Base-by-base conservation (phyloP, 2,888 invertebrate species). In the Ariolimax columbianus region DNA sequence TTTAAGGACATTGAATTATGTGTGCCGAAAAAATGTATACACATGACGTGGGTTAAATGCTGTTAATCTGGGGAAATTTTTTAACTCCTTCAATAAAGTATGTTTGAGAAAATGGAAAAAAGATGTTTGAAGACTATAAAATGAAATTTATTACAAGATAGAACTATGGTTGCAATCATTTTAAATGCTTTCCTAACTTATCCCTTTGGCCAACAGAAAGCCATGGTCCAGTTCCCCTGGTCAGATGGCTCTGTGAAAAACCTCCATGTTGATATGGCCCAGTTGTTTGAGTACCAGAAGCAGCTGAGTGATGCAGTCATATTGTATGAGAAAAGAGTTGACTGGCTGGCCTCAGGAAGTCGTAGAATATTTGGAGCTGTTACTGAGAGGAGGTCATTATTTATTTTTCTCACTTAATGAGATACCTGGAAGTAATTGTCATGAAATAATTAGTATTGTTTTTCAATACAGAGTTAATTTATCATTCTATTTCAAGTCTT, bases 191-290 rank as follows among this genome's bases (percentile, higher is more conserved):
- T 23, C 55, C 4, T 19, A 4, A 23, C 11, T 26, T n/a, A 63
- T 63, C 7, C 26, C 17, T 63, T 63, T 63, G 26, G 33, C 30
- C 23, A 17, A 51, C 89, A 93, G 92, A 93, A 92, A 90, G 93
- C 94, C 26, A 94, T 94, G 94, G 91, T 93, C 1, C 94, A 94
- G 91, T 94, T 94, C 87, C 88, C 92, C 38, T 94, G 94, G 94
- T 92, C 93, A 88, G 94, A 94, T 89, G 94, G 94, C 1, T 91
- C 93, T 23, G 88, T 91, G 78, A 93, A 93, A 89, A 94, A 94
- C 88, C 91, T 94, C 47, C 94, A 94, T 87, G 94, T 94, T 7
- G 94, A 94, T 88, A 91, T 94, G 92, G 91, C 93, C 0, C 91
- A 93, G 86, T 88, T 94, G 82, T 94, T 93, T 91, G 94, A 94